These are phyloP conservation scores for Valencia hispanica DNA, from an alignment of 2,797 vertebrate species.

Conservation along the genomic window DNA sequence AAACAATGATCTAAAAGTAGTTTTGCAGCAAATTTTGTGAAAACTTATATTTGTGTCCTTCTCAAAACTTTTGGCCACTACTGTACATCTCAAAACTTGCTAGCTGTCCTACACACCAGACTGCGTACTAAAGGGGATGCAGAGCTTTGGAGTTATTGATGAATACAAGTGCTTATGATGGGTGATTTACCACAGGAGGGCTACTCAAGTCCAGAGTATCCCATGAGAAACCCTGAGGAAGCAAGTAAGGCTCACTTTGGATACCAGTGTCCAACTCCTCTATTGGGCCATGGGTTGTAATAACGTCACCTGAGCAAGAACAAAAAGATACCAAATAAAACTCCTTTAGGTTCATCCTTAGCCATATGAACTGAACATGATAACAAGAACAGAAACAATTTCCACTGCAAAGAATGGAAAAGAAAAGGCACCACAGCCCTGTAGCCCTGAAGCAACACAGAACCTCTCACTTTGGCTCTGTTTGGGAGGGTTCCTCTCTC, in stretches of 20 bases:
- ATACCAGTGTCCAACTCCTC: conserved; percentile 81
- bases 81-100: no score
- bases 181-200: conserved; percentile 82
- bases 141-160: not conserved
- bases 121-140: no score
- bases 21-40: no score
- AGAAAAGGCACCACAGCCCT: not conserved
- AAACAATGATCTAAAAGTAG: no score
- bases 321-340: not conserved
- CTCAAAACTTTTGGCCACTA: no score
- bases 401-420: not conserved
- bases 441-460: not conserved
- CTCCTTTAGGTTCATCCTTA: not conserved
- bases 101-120: no score
- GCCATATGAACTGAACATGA: not conserved
- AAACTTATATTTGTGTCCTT: no score
- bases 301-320: conserved; percentile 80
- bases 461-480: not conserved
- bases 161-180: not conserved
- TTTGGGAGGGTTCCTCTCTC: not conserved
- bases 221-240: conserved; percentile 93
- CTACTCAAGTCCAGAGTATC: conserved; percentile 88
- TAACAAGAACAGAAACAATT: not conserved
- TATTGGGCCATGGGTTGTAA: conserved; percentile 86
- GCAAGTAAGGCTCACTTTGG: conserved; percentile 88